Conservation (phyloP, 2,888 invertebrate species). For the Sialis lutaria region DNA sequence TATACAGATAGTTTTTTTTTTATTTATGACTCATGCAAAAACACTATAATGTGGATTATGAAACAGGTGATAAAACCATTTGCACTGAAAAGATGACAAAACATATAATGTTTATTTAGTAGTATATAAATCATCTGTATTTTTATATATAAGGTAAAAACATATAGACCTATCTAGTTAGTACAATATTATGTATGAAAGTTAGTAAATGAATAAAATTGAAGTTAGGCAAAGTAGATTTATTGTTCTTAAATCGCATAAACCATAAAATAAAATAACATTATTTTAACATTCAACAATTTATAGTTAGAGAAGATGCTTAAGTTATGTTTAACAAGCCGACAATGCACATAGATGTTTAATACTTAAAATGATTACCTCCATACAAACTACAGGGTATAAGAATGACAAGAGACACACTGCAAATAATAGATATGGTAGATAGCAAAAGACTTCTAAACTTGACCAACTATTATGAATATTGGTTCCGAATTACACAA, state of each 20-base stretch:
- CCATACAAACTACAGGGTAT: neutral
- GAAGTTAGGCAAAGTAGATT: neutral
- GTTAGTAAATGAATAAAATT: no score
- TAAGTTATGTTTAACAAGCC: neutral
- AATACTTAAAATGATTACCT: neutral
- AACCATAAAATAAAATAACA: neutral
- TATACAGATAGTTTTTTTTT: no score
- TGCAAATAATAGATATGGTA: neutral
- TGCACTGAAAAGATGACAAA: no score
- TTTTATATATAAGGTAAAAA: no score
- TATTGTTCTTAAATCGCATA: neutral
- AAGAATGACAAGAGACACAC: neutral
- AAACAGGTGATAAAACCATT: no score
- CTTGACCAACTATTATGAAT: neutral
- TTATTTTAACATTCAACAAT: neutral
- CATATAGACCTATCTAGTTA: no score
- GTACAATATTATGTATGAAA: no score
- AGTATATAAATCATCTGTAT: no score
- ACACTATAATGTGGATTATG: no score
- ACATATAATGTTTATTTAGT: no score
- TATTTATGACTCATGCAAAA: no score
- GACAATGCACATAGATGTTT: neutral
- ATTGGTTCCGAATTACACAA: neutral
- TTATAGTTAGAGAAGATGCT: neutral
- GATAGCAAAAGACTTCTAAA: neutral